Percentiles rank a stretch among this genome's conserved stretches.
These are phyloP conservation scores for Camponotus fellah DNA, from an alignment of 2,888 invertebrate species.

Conservation along the genomic window DNA sequence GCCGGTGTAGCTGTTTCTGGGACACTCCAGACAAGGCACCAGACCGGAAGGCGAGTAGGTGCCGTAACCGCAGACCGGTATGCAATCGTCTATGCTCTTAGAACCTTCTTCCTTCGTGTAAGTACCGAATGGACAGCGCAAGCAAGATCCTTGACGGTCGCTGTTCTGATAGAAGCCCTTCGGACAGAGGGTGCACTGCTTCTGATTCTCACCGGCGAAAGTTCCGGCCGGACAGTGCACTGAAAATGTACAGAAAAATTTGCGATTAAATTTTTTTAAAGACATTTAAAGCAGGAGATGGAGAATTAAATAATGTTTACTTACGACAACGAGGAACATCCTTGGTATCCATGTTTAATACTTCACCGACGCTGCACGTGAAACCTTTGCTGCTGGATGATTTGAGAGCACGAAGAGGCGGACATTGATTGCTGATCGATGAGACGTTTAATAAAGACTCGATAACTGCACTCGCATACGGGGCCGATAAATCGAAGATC, in stretches of 20 bases:
- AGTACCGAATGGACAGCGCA: conserved; percentile 96
- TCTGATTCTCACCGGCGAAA: conserved; percentile 95
- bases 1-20: conserved; percentile 95
- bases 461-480: conserved; percentile 96
- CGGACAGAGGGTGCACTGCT: conserved; percentile 96
- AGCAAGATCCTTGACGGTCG: conserved; percentile 95
- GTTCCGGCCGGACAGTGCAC: conserved; percentile 99
- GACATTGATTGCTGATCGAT: conserved; percentile 96
- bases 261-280: background rate
- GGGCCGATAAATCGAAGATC: conserved; percentile 97
- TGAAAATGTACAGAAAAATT: conserved; percentile 81
- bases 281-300: background rate
- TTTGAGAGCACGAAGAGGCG: conserved; percentile 94
- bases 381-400: conserved; percentile 96
- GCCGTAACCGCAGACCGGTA: conserved; percentile 98
- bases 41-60: conserved; percentile 98
- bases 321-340: conserved; percentile 97
- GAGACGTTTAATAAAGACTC: conserved; percentile 96
- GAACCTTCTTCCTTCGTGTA: conserved; percentile 97
- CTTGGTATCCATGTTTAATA: conserved; percentile 96
- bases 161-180: conserved; percentile 97
- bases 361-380: conserved; percentile 97
- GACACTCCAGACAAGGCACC: conserved; percentile 97
- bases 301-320: conserved; percentile 82
- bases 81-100: conserved; percentile 94